phyloP scores from a whole-genome alignment of 2,888 invertebrate species.

The Drosophila parthenogenetica region DNA sequence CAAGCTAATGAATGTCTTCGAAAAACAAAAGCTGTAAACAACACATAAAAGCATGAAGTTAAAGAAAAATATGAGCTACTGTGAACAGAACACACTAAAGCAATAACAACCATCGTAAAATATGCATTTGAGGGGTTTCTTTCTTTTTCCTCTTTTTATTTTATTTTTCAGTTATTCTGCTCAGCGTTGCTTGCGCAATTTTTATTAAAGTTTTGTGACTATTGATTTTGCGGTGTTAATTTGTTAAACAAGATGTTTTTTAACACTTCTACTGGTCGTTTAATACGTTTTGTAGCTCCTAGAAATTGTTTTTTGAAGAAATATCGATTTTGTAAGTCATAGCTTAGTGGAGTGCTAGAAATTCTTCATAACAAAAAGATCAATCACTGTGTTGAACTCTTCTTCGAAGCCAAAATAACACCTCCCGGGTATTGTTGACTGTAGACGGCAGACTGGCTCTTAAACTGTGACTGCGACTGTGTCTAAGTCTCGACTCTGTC shows the following conservation, averaged over 20 bases:
- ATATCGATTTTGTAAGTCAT: constrained; percentile 33
- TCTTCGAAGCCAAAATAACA: constrained; percentile 24
- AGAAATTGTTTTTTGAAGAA: constrained; percentile 34
- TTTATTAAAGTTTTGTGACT: constrained; percentile 22
- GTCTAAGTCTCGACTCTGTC: constrained; percentile 12
- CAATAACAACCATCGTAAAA: constrained; percentile 37
- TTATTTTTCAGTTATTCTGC: background rate
- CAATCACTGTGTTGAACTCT: constrained; percentile 30
- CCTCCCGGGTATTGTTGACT: constrained; percentile 17
- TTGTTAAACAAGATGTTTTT: constrained; percentile 27
- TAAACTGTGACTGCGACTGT: background rate
- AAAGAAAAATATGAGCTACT: constrained; percentile 4
- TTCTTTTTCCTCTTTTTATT: too few species aligned
- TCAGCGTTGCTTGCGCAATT: constrained; percentile 15
- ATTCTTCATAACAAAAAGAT: constrained; percentile 16
- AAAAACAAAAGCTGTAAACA: constrained; percentile 2
- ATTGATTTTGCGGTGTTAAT: constrained; percentile 1
- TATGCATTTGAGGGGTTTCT: constrained; percentile 31
- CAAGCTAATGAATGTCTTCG: background rate
- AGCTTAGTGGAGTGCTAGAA: constrained; percentile 22
- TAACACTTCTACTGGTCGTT: constrained; percentile 31
- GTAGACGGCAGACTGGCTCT: constrained; percentile 1
- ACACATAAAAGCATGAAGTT: background rate
- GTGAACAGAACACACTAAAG: constrained; percentile 7
- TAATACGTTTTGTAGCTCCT: constrained; percentile 32